These are phyloP conservation scores for Anthoscopus minutus DNA, from an alignment of 2,113 vertebrate genomes.

Conservation along the genomic window DNA sequence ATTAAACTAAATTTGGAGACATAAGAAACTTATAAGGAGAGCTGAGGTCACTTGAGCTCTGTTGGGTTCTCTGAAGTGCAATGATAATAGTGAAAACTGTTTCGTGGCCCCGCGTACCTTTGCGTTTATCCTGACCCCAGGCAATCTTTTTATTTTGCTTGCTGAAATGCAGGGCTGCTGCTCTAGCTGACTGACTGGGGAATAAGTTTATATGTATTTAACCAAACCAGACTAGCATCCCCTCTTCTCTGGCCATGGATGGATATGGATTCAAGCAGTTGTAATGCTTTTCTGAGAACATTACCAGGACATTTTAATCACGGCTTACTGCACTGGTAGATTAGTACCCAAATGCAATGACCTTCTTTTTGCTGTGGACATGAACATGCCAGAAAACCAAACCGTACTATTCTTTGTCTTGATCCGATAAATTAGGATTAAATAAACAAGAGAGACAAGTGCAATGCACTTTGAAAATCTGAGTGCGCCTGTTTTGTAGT, in stretches of 20 bases:
- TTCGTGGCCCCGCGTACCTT: slow-evolving; percentile 55
- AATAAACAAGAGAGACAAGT: slow-evolving; percentile 49
- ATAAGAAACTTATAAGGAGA: background rate
- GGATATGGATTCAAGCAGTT: slow-evolving; percentile 46
- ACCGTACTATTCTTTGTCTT: background rate
- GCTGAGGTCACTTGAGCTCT: slow-evolving; percentile 7
- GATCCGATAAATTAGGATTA: slow-evolving; percentile 25
- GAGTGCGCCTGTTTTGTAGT: slow-evolving; percentile 57
- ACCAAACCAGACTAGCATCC: slow-evolving; percentile 32
- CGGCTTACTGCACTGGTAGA: slow-evolving; percentile 58
- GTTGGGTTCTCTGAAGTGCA: slow-evolving; percentile 17
- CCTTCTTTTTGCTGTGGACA: slow-evolving; percentile 28
- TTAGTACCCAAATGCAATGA: slow-evolving; percentile 41
- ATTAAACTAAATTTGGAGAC: background rate
- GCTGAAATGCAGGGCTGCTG: slow-evolving; percentile 44
- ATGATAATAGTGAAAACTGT: slow-evolving; percentile 15
- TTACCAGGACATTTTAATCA: slow-evolving; percentile 50
- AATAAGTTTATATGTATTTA: slow-evolving; percentile 45
- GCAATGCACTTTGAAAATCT: slow-evolving; percentile 33
- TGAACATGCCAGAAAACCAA: slow-evolving; percentile 44
- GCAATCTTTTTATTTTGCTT: slow-evolving; percentile 58
- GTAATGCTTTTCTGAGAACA: slow-evolving; percentile 20
- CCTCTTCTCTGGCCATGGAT: slow-evolving; percentile 9
- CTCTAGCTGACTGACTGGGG: slow-evolving; percentile 33
- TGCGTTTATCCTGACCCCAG: slow-evolving; percentile 54